Percentiles rank a stretch among this genome's conserved stretches.
phyloP scores from a whole-genome alignment of 2,113 vertebrate species.

The Aptenodytes forsteri region DNA sequence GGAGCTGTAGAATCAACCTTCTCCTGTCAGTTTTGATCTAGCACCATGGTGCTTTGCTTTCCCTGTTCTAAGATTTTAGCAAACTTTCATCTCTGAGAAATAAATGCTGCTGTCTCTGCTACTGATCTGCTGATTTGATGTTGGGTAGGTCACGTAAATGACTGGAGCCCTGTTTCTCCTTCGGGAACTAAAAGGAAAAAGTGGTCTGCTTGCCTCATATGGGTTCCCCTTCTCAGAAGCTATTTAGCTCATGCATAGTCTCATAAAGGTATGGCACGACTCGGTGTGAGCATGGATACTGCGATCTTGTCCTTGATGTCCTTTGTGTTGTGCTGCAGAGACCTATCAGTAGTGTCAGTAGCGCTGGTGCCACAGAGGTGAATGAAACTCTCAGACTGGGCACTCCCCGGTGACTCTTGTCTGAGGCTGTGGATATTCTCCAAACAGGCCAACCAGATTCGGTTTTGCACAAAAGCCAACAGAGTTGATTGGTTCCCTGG shows the following conservation, averaged over 20 bases:
- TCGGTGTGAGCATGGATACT: too few species aligned
- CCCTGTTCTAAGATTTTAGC: background rate
- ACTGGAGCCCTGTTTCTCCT: background rate
- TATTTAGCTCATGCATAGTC: background rate
- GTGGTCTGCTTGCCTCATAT: background rate
- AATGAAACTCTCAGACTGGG: background rate
- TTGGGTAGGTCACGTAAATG: background rate
- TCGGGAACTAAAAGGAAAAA: background rate
- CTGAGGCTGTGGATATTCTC: background rate
- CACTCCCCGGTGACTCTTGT: background rate
- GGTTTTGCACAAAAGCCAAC: background rate
- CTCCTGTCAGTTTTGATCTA: background rate
- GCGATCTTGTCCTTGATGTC: background rate
- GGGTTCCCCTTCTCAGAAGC: background rate
- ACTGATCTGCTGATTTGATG: background rate
- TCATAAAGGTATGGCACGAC: background rate
- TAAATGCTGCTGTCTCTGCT: background rate
- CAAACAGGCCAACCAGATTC: background rate
- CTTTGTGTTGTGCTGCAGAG: background rate
- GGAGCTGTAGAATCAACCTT: background rate
- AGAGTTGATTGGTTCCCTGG: background rate
- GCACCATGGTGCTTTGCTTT: background rate
- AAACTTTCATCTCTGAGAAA: background rate
- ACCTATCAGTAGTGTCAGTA: background rate
- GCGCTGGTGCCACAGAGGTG: background rate